Evolutionary conservation across 2,888 invertebrate genomes (phyloP), one percentile per base, ranked within the genome.

Genomic region (Drosophila buzzatii): DNA sequence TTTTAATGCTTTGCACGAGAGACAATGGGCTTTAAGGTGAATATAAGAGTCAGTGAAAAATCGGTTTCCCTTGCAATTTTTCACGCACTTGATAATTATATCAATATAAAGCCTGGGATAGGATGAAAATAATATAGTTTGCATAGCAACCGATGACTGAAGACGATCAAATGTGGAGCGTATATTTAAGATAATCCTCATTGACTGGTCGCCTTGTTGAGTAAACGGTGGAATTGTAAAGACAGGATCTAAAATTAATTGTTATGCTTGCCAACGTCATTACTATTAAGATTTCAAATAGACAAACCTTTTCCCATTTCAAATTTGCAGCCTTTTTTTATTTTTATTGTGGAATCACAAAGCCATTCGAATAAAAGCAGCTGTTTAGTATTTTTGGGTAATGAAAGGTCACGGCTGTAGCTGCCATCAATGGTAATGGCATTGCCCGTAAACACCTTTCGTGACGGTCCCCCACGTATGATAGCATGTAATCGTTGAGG

Each of bases 201-300:
- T n/a, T 18, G 33, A 18, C 33, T 33, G 18, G 12, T 51, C 33
- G n/a, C 18, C 31, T n/a, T 33, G n/a, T 33, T 51, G 51, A 18
- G 12, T 33, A 51, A 12, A 51, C 18, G 51, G 33, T 12, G 33
- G 51, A 33, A 51, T 51, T 33, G 51, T 51, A n/a, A 51, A 51
- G 18, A 5, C 12, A 51, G 51, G 4, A 33, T 18, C 51, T 51
- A 12, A 6, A 51, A 51, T 18, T 12, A 10, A 51, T 3, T 51
- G 3, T 12, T 14, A 5, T 2, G 5, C 0, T n/a, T 9, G 0
- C 0, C 6, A 14, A 39, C 14, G 2, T 16, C 9, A 8, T 8
- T 45, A 2, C 6, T 33, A 51, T 18, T 7, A 12, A 10, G 3
- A n/a, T 18, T 18, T 33, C 7, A 6, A 16, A 4, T 6, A 10